These are phyloP conservation scores for Helicolenus hilgendorfi DNA, from an alignment of 2,797 vertebrate genomes.

Conservation along the genomic window DNA sequence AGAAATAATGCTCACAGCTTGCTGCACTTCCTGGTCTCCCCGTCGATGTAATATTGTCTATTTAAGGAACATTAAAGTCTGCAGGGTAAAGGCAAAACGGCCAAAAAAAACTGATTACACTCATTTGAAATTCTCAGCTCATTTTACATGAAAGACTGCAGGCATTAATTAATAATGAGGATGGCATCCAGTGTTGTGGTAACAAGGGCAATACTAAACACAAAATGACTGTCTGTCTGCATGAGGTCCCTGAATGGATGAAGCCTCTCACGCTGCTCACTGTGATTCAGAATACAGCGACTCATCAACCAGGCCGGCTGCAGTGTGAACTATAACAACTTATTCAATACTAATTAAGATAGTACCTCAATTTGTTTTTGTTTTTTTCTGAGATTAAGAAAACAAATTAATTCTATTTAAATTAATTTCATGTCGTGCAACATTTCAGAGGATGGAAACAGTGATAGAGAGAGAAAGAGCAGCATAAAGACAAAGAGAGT, in stretches of 20 bases:
- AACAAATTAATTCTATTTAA: constrained; percentile 6
- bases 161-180: not conserved
- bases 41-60: not conserved
- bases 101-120: not conserved
- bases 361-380: not conserved
- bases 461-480: constrained; percentile 4
- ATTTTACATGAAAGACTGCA: not conserved
- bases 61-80: not conserved
- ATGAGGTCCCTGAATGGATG: not conserved
- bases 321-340: not conserved
- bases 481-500: not conserved
- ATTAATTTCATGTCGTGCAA: constrained; percentile 10
- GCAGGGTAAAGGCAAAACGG: not conserved
- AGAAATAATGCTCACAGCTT: not conserved
- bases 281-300: not conserved
- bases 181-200: not conserved
- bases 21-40: not conserved
- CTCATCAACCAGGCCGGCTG: not conserved
- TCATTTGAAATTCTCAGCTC: not conserved
- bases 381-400: not conserved
- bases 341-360: constrained; percentile 27
- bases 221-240: not conserved
- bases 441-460: constrained; percentile 16
- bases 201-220: not conserved
- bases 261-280: not conserved